Evolutionary conservation across 1,140 invertebrate species (phyloP), one percentile per base, ranked within the genome.

Genomic region (Aradophagus sp.): DNA sequence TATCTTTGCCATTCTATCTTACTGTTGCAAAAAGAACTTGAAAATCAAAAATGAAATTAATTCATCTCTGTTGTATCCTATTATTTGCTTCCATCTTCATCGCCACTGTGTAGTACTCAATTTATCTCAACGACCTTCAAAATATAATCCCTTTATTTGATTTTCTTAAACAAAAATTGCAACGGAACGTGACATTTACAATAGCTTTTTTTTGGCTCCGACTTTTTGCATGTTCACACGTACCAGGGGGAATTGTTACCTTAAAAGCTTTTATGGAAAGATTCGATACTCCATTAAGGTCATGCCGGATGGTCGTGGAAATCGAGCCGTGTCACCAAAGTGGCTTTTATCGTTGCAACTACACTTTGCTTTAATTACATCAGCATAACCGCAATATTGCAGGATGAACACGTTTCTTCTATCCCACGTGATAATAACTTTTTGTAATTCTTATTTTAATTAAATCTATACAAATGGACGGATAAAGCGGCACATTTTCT

Each of bases 191-290:
- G 11, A 47, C 12, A 34, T 34, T 47, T 19, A 47, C 12, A 27
- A 20, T 7, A 15, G 8, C 35, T n/a, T n/a, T 19, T 15, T 36
- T 45, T 53, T 65, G 20, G 29, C 47, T 61, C 31, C 1, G 20
- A 14, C 14, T 50, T 58, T 48, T 66, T 66, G 45, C 52, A 42
- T 56, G 62, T 44, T 32, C 50, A 35, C 48, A 66, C 34, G 42
- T 32, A 50, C 36, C 20, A 36, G 35, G 41, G 29, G 13, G 45
- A 56, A 66, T 66, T 52, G 52, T 66, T 58, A 50, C 27, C 88
- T 88, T 84, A 87, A 89, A 80, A 87, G 88, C 12, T 86, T 87
- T 73, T 86, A 88, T 80, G 87, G 88, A 20, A 87, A 81, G 74
- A 85, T 89, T 39, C 79, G 87, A 50, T 89, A 88, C 75, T 87